phyloP scores from a whole-genome alignment of 2,113 vertebrate species.

The Cephalopterus ornatus region DNA sequence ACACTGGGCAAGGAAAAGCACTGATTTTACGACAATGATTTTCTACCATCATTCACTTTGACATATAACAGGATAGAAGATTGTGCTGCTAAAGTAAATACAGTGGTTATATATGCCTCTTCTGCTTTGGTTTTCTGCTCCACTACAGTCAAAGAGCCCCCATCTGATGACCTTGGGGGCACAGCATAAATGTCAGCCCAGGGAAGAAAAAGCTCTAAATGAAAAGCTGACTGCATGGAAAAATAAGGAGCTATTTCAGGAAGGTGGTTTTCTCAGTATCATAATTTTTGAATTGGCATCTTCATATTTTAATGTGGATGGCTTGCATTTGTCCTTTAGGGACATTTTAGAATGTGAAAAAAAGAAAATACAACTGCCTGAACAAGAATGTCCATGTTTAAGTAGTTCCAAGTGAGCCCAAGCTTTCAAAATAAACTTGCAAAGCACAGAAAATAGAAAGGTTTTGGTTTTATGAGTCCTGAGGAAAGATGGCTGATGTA shows the following conservation, averaged over 20 bases:
- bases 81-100: slow-evolving; percentile 40
- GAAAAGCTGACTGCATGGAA: not conserved
- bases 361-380: not conserved
- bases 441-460: not conserved
- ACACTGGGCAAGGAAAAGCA: slow-evolving; percentile 10
- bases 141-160: not conserved
- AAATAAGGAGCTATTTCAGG: not conserved
- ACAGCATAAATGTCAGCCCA: not conserved
- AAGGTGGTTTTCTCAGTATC: not conserved
- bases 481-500: not conserved
- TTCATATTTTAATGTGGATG: not conserved
- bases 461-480: not conserved
- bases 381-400: not conserved
- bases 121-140: slow-evolving; percentile 28
- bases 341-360: not conserved
- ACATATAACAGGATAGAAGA: slow-evolving; percentile 19
- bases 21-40: slow-evolving; percentile 7
- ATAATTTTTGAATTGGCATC: not conserved
- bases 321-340: not conserved
- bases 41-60: slow-evolving; percentile 38
- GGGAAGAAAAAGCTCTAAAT: not conserved
- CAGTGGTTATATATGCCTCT: not conserved
- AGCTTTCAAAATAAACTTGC: not conserved
- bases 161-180: slow-evolving; percentile 32
- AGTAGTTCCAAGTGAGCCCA: not conserved